Evolutionary conservation across 1,140 invertebrate species (phyloP), one percentile per base, ranked within the genome.

Genomic region (Drosophila mauritiana): DNA sequence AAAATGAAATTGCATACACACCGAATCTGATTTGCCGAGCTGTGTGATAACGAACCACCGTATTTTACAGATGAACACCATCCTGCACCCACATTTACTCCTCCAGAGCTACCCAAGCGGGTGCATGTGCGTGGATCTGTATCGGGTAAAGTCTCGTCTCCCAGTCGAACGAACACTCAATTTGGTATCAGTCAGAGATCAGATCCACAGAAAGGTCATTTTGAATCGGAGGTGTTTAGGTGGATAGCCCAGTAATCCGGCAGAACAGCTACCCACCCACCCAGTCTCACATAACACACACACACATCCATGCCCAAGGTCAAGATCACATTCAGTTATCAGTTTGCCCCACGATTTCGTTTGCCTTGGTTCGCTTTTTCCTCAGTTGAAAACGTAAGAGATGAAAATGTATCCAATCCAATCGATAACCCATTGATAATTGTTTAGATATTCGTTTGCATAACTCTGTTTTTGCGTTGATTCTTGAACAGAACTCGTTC

Each of bases 71-170:
- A 97, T 97, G 96, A 97, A 94, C 96, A 97, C 95, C 96, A 97
- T 95, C 96, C 96, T 95, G 96, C 96, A 94, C 96, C 97, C 94
- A 97, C 97, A 94, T 98, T 97, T 95, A 98, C 97, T 94, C 97
- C 97, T 95, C 97, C 97, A 95, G 97, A 98, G 96, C 96, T 98
- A 94, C 97, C 97, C 94, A 98, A 98, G 96, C 96, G 97, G 96
- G 97, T 97, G 95, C 97, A 98, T 96, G 95, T 97, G 93, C 95
- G 97, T 97, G 97, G 97, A 97, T 97, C 93, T 94, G 93, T 92
- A 90, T 89, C 91, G 88, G 92, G 92, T 92, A 92, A 92, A 85
- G 73, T 88, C 65, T 78, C 74, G 49, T 53, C 64, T 39, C 54
- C 63, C 53, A 76, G 52, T 62, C 37, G 31, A 27, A 12, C 7